Evolutionary conservation across 2,888 invertebrate species (phyloP).

Genomic region (Petrolisthes cinctipes): DNA sequence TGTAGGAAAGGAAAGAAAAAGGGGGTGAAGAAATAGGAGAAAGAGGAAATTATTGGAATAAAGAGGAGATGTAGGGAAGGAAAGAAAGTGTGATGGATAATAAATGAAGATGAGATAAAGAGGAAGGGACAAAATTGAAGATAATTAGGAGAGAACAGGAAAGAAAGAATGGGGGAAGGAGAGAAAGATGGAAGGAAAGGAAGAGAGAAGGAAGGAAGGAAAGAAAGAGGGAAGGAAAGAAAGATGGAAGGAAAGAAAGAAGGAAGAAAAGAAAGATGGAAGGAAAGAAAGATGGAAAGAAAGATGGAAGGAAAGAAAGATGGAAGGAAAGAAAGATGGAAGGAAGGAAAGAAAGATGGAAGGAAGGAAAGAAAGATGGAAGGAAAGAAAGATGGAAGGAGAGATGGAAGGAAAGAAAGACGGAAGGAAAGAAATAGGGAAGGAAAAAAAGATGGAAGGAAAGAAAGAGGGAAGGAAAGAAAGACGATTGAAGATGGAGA

Average conservation of each 20-base stretch:
- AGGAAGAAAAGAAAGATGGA: neutral
- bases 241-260: neutral
- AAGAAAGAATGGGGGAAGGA: neutral
- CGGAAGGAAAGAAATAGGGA: neutral
- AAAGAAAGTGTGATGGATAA: neutral
- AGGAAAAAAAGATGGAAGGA: neutral
- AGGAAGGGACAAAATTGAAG: neutral
- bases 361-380: neutral
- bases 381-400: neutral
- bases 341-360: neutral
- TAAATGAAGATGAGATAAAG: neutral
- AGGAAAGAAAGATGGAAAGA: neutral
- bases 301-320: neutral
- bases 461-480: neutral
- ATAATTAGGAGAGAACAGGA: neutral
- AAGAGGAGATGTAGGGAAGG: neutral
- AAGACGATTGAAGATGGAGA: neutral
- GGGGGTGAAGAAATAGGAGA: neutral
- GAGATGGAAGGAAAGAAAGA: neutral
- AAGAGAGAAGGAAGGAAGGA: neutral
- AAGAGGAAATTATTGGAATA: neutral
- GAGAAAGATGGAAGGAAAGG: neutral
- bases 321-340: too few species aligned
- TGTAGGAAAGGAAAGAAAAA: neutral
- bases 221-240: neutral